A percentile compares a stretch with the other conserved stretches of the same genome.
These are phyloP conservation scores for Sternotherus odoratus DNA, from an alignment of 2,797 vertebrate genomes.

Conservation along the genomic window DNA sequence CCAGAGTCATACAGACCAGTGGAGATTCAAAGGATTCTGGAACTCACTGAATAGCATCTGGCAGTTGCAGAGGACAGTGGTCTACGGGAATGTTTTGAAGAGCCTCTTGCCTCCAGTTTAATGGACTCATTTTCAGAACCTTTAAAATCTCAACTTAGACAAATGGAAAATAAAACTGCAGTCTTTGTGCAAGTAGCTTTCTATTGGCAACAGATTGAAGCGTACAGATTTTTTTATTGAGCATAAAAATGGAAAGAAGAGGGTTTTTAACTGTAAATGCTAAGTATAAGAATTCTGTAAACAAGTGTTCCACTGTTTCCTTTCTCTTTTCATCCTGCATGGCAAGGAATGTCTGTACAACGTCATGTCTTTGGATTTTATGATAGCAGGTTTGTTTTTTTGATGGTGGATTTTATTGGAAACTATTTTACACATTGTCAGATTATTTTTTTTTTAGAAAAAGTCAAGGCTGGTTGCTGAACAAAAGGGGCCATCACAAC, in stretches of 20 bases:
- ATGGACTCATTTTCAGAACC: background rate
- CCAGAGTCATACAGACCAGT: too few species aligned
- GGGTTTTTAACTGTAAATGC: background rate
- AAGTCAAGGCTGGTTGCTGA: slow-evolving; percentile 47
- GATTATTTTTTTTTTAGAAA: background rate
- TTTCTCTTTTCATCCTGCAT: slow-evolving; percentile 26
- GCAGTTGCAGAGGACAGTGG: background rate
- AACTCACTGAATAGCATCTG: background rate
- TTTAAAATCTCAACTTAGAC: background rate
- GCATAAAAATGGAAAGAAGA: background rate
- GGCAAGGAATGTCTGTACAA: background rate
- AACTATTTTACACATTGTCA: slow-evolving; percentile 57
- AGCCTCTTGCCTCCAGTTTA: rapidly evolving
- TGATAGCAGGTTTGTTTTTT: slow-evolving; percentile 56
- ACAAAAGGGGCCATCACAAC: background rate
- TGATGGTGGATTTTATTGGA: slow-evolving; percentile 50
- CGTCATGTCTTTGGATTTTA: slow-evolving; percentile 45
- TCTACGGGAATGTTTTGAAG: background rate
- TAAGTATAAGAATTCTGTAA: slow-evolving; percentile 14
- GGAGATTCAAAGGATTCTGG: background rate
- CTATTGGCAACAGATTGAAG: background rate
- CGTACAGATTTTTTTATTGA: background rate
- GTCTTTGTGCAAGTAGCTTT: background rate
- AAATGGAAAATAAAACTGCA: background rate
- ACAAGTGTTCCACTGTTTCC: slow-evolving; percentile 21